Evolutionary conservation across 2,113 vertebrate species (phyloP).

Genomic region (Pampusana beccarii): DNA sequence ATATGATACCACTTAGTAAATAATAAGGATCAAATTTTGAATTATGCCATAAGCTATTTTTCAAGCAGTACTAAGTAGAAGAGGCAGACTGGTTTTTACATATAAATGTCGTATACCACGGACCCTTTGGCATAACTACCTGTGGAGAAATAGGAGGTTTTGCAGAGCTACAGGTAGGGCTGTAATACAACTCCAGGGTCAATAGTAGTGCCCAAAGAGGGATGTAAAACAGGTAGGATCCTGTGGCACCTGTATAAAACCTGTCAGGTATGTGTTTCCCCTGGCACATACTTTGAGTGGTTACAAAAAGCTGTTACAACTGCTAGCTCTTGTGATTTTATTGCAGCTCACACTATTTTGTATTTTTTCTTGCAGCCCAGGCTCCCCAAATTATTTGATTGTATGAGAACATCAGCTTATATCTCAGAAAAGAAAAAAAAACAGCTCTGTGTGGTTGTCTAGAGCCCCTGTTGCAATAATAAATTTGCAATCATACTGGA

Average conservation of each 20-base stretch:
- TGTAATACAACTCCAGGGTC: background rate
- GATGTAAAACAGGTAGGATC: background rate
- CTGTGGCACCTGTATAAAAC: background rate
- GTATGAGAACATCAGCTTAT: background rate
- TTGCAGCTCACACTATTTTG: background rate
- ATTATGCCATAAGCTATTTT: background rate
- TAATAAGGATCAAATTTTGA: background rate
- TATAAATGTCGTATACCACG: background rate
- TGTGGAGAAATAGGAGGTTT: background rate
- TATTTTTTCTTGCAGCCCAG: background rate
- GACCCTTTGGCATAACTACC: background rate
- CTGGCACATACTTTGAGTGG: background rate
- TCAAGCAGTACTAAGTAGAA: background rate
- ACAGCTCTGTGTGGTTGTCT: background rate
- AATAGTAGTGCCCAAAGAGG: background rate
- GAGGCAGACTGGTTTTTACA: background rate
- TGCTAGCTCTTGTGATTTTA: background rate
- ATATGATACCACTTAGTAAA: background rate
- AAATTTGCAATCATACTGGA: background rate
- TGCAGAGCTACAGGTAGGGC: background rate
- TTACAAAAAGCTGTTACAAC: background rate
- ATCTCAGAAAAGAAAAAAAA: background rate
- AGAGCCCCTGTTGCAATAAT: background rate
- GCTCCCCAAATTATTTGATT: background rate
- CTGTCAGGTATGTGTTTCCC: background rate